phyloP scores from a whole-genome alignment of 2,797 vertebrate species.

The Chaetodon trifasciatus region DNA sequence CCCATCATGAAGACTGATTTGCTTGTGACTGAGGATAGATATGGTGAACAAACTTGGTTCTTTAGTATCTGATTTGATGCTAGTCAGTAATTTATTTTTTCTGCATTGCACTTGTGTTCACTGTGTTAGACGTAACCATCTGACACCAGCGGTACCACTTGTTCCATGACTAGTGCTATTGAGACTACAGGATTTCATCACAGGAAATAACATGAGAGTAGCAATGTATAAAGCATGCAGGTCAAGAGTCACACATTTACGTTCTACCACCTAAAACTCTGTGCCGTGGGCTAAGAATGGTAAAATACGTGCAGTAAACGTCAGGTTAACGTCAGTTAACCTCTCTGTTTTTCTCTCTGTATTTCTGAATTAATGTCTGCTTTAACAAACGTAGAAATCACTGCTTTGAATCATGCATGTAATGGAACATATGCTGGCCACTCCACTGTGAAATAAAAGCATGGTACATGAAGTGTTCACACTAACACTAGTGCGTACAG shows the following conservation, averaged over 20 bases:
- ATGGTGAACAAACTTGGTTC: not conserved
- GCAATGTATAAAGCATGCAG: slow-evolving; percentile 1
- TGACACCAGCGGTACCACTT: slow-evolving; percentile 29
- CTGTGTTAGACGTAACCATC: slow-evolving; percentile 12
- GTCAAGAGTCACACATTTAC: slow-evolving; percentile 16
- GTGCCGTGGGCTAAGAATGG: not conserved
- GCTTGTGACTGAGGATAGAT: slow-evolving; percentile 3
- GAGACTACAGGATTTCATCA: slow-evolving; percentile 18
- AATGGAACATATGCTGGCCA: not conserved
- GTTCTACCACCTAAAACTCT: not conserved
- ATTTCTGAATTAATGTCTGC: not conserved
- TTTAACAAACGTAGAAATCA: not conserved
- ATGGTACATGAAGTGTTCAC: not conserved
- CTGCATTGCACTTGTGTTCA: not conserved
- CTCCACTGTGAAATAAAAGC: not conserved
- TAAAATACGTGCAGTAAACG: slow-evolving; percentile 1
- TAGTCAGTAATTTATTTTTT: not conserved
- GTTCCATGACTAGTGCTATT: slow-evolving; percentile 16
- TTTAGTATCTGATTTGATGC: not conserved
- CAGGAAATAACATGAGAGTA: not conserved
- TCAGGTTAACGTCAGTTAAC: not conserved
- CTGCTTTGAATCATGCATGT: not conserved
- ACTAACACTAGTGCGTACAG: not conserved
- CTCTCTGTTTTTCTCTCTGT: not conserved
- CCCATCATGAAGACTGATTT: not conserved